Evolutionary conservation across 1,140 invertebrate species (phyloP).

Genomic region (Helicoverpa armigera): DNA sequence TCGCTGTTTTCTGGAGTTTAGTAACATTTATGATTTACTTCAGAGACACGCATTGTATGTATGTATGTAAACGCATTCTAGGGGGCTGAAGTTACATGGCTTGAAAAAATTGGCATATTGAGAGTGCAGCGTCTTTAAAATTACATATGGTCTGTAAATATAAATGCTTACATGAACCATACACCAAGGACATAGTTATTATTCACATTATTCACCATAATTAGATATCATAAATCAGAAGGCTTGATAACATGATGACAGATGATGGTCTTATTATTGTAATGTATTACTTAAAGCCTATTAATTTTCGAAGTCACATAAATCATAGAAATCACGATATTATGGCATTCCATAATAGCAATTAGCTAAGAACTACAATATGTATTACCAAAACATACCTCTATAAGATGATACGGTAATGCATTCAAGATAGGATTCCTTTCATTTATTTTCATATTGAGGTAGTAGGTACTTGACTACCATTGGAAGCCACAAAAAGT

Average conservation of each 20-base stretch:
- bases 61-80: too few species aligned
- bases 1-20: too few species aligned
- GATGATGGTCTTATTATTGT: slow-evolving; percentile 1
- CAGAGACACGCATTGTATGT: too few species aligned
- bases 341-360: neutral
- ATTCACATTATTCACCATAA: slow-evolving; percentile 2
- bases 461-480: neutral
- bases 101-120: too few species aligned
- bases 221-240: slow-evolving; percentile 12
- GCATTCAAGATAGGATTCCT: too few species aligned
- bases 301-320: slow-evolving; percentile 1
- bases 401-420: too few species aligned
- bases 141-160: too few species aligned
- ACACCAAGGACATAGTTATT: too few species aligned
- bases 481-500: neutral
- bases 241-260: slow-evolving; percentile 10
- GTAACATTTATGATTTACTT: too few species aligned
- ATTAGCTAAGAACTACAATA: neutral
- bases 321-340: neutral
- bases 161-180: neutral
- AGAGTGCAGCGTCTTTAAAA: too few species aligned
- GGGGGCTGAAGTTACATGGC: too few species aligned
- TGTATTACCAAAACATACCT: neutral
- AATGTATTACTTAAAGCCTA: slow-evolving; percentile 8
- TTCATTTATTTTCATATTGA: too few species aligned